A percentile compares a stretch with the other conserved stretches of the same genome.
phyloP scores from a whole-genome alignment of 1,140 invertebrate genomes.

The Trachelipus rathkii region DNA sequence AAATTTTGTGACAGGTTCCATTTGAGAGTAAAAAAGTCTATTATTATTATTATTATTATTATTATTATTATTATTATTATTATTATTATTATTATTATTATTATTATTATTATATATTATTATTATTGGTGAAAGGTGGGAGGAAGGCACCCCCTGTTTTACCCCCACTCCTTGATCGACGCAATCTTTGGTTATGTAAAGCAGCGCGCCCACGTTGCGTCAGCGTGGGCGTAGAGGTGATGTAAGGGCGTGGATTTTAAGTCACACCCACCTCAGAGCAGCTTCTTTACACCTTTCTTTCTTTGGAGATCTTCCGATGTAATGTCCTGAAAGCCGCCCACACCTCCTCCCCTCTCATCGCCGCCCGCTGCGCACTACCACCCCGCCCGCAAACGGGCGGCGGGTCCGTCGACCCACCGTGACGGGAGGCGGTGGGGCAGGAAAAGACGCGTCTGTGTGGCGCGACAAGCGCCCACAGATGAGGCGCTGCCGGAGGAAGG shows the following conservation, averaged over 20 bases:
- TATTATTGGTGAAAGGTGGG: no score
- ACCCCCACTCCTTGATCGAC: not conserved
- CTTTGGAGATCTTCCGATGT: conserved; percentile 31
- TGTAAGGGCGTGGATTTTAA: not conserved
- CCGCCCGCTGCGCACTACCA: conserved; percentile 41
- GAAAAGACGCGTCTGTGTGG: conserved; percentile 37
- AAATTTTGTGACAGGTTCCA: no score
- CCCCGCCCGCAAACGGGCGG: conserved; percentile 51
- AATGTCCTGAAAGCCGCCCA: conserved; percentile 24
- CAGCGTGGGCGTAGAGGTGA: not conserved
- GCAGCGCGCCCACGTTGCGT: not conserved
- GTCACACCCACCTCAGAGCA: conserved; percentile 29
- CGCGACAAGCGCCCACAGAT: conserved; percentile 36
- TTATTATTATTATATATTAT: no score
- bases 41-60: no score
- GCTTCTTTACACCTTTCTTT: conserved; percentile 27
- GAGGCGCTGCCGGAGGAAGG: conserved; percentile 31
- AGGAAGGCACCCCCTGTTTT: not conserved
- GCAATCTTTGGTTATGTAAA: not conserved
- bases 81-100: no score
- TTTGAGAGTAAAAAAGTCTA: no score
- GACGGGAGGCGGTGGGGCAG: conserved; percentile 36
- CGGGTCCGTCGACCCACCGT: conserved; percentile 34
- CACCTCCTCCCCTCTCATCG: conserved; percentile 25
- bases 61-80: no score